These are phyloP conservation scores for Enteromius treurensis DNA, from an alignment of 2,797 vertebrate genomes.

Conservation along the genomic window DNA sequence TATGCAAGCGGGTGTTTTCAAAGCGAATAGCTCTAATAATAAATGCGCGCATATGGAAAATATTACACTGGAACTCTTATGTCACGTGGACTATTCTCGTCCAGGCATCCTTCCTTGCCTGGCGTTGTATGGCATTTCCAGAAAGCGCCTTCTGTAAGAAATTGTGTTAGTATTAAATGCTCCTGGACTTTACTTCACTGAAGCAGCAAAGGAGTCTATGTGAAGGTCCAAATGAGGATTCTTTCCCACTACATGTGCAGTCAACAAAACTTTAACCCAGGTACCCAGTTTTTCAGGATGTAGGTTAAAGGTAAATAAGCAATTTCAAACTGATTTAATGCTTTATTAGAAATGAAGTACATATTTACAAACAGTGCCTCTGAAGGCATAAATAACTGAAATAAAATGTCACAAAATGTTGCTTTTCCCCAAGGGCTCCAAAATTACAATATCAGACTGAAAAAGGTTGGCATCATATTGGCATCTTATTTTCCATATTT, in stretches of 20 bases:
- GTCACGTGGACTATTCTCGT: conserved; percentile 67
- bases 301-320: not conserved
- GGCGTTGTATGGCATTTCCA: conserved; percentile 24
- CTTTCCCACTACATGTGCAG: not conserved
- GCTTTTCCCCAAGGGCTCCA: not conserved
- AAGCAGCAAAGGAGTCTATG: not conserved
- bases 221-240: not conserved
- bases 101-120: conserved; percentile 51
- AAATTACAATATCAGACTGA: not conserved
- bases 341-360: conserved; percentile 16
- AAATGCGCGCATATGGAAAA: conserved; percentile 77
- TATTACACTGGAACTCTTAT: conserved; percentile 71
- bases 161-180: not conserved
- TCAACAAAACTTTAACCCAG: not conserved
- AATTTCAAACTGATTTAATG: not conserved
- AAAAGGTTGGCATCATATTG: not conserved
- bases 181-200: not conserved
- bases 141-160: conserved; percentile 16
- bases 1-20: conserved; percentile 67
- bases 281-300: not conserved
- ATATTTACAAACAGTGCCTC: conserved; percentile 4
- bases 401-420: not conserved
- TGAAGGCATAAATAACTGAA: not conserved
- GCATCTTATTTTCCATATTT: not conserved
- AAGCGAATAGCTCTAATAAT: conserved; percentile 63